Percentiles rank a stretch among this genome's conserved stretches.
phyloP scores from a whole-genome alignment of 2,113 vertebrate genomes.

The Dolichallabes microphthalmus region DNA sequence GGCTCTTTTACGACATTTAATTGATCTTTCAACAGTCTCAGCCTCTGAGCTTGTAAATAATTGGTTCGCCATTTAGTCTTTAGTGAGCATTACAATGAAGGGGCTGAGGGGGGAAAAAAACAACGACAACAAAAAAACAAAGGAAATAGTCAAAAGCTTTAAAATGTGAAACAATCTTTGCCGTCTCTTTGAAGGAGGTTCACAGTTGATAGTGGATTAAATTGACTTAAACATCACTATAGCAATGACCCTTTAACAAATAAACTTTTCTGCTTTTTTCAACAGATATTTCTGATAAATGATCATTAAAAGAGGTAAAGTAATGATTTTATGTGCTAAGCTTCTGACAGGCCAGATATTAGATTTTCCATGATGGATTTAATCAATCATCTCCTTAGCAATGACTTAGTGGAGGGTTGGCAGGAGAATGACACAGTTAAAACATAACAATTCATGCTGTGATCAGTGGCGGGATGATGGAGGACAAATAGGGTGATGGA shows the following conservation, averaged over 20 bases:
- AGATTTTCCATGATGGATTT: constrained; percentile 36
- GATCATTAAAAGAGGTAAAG: neutral
- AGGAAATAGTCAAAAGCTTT: neutral
- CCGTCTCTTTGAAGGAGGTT: neutral
- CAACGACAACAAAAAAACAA: neutral
- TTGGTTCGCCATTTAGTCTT: constrained; percentile 2
- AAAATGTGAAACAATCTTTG: neutral
- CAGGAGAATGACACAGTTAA: constrained; percentile 26
- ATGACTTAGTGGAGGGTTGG: constrained; percentile 4
- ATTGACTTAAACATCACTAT: neutral
- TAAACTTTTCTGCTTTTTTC: neutral
- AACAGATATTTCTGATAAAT: neutral
- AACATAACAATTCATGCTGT: constrained; percentile 26
- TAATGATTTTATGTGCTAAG: neutral
- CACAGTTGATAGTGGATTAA: neutral
- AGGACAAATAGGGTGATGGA: constrained; percentile 16
- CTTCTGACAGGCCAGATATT: constrained; percentile 21
- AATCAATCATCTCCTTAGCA: constrained; percentile 30
- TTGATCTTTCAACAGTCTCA: constrained; percentile 15
- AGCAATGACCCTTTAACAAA: neutral
- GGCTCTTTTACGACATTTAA: constrained; percentile 15
- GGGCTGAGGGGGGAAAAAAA: neutral
- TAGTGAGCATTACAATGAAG: neutral
- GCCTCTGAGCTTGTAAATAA: constrained; percentile 11
- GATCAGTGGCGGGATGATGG: constrained; percentile 28